A percentile compares a stretch with the other conserved stretches of the same genome.
Conservation (phyloP, 2,888 invertebrate genomes). For the Erebia ligea region DNA sequence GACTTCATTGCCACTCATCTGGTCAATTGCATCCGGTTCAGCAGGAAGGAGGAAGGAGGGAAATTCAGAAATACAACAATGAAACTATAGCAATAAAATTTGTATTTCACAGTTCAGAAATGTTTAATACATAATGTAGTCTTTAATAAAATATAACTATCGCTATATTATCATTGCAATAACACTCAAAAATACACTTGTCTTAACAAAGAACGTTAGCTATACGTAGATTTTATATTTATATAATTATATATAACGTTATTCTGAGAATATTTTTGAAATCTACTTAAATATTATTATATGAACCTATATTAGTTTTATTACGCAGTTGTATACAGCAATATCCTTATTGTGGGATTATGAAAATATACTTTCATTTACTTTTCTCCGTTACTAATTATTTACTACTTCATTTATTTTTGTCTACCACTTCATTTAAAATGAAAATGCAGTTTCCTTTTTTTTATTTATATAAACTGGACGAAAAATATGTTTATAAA, state of each 20-base stretch:
- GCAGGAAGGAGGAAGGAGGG: neutral
- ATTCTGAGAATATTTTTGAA: conserved; percentile 37
- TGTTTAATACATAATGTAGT: conserved; percentile 76
- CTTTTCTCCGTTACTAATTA: neutral
- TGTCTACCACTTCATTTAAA: conserved; percentile 25
- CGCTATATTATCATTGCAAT: conserved; percentile 68
- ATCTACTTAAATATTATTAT: conserved; percentile 32
- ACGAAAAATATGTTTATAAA: neutral
- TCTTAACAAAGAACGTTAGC: conserved; percentile 53
- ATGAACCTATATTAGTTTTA: conserved; percentile 24
- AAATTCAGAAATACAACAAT: conserved; percentile 53
- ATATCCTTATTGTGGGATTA: conserved; percentile 22
- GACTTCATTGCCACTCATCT: too few relatives aligned
- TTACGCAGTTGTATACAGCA: conserved; percentile 29
- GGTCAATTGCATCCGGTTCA: too few relatives aligned
- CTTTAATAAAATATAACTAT: conserved; percentile 80
- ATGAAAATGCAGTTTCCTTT: neutral
- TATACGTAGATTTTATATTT: conserved; percentile 28
- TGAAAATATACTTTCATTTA: conserved; percentile 29
- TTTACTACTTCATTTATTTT: conserved; percentile 23
- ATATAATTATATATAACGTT: conserved; percentile 33
- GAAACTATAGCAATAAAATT: conserved; percentile 79
- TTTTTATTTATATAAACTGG: neutral
- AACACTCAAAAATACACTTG: conserved; percentile 80
- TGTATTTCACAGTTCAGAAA: conserved; percentile 76